Conservation (phyloP, 2,888 invertebrate species). For the Eupithecia insigniata region DNA sequence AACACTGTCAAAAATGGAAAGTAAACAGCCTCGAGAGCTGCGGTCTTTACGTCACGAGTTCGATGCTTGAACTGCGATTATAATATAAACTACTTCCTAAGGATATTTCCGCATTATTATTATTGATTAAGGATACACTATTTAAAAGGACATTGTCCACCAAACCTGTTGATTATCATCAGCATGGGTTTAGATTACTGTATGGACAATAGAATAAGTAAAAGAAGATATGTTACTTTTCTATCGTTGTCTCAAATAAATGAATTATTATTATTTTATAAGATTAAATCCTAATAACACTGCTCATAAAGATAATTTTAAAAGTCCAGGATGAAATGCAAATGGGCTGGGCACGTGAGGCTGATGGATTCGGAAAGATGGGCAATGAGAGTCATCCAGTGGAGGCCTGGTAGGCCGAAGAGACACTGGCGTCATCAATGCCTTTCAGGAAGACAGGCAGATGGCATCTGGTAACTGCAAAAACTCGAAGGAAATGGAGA, state of each 20-base stretch:
- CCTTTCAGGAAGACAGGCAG: neutral
- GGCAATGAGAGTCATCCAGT: neutral
- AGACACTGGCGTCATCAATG: neutral
- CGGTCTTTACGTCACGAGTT: slow-evolving; percentile 6
- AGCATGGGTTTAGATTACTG: neutral
- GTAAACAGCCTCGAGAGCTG: slow-evolving; percentile 23
- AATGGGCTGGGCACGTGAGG: no score
- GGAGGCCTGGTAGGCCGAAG: neutral
- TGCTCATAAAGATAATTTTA: neutral
- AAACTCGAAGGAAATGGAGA: neutral
- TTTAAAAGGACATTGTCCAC: slow-evolving; percentile 7
- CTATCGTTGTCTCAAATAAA: no score
- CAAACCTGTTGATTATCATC: neutral
- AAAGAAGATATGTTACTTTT: no score
- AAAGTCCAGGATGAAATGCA: neutral
- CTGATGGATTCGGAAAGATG: neutral
- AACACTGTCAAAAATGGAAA: slow-evolving; percentile 20
- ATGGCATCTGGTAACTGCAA: neutral
- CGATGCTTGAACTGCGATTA: slow-evolving; percentile 11
- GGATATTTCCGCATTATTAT: slow-evolving; percentile 26
- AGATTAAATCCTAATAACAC: neutral
- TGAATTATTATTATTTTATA: no score
- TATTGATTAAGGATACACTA: slow-evolving; percentile 15
- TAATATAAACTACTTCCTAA: slow-evolving; percentile 28
- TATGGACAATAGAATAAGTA: no score